Conservation (phyloP, 2,888 invertebrate genomes). For the Cryptus viduatorius region DNA sequence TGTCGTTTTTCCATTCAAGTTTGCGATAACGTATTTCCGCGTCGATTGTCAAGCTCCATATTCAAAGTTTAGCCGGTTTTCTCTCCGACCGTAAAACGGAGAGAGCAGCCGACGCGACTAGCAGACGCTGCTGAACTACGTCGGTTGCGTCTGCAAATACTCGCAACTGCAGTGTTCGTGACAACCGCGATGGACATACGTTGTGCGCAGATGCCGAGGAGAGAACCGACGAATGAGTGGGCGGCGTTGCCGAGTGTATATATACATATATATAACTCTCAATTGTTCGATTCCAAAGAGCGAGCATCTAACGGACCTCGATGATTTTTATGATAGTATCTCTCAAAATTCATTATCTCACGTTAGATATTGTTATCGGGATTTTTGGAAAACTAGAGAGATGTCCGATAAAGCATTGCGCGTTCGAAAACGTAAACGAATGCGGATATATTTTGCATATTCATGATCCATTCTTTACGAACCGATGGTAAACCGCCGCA, state of each 20-base stretch:
- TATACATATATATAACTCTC: too few relatives aligned
- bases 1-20: slow-evolving; percentile 32
- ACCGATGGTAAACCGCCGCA: not conserved
- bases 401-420: not conserved
- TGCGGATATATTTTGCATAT: not conserved
- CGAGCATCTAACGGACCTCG: not conserved
- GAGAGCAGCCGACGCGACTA: slow-evolving; percentile 26
- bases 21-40: slow-evolving; percentile 12
- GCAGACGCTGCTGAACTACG: slow-evolving; percentile 48
- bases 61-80: slow-evolving; percentile 30
- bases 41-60: slow-evolving; percentile 31
- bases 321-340: not conserved
- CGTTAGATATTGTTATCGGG: not conserved
- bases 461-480: not conserved
- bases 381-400: not conserved
- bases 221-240: too few relatives aligned
- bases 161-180: not conserved
- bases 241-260: too few relatives aligned
- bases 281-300: too few relatives aligned
- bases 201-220: too few relatives aligned
- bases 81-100: not conserved
- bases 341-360: slow-evolving; percentile 14
- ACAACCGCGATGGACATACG: not conserved
- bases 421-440: not conserved
- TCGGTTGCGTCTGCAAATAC: not conserved